Base-by-base conservation (phyloP, 2,113 vertebrate species). In the Rynchops niger region DNA sequence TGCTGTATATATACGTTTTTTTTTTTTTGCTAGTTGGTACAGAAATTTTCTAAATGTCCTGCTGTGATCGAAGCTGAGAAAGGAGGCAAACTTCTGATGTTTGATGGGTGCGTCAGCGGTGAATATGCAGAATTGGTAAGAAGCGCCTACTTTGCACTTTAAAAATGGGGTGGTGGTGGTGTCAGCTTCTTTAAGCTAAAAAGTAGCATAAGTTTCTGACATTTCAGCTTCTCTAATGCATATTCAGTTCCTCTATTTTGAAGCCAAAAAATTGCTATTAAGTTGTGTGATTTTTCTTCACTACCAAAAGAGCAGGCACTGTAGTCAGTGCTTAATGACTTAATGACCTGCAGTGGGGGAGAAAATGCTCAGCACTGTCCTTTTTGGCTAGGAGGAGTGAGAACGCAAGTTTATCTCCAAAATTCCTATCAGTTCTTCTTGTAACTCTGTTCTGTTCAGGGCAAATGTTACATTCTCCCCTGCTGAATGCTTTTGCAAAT, bases 111-210 rank as follows among this genome's bases (percentile, higher is more conserved):
- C 11, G 89, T 98, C 96, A 96, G 94, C 0, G 96, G 97, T 34
- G 97, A 98, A 92, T 98, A 98, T 2, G 29, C 89, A 66, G 98
- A 98, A 95, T 2, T 98, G 98, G 97, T 98, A 97, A 97, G 23
- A 84, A 27, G 20, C 70, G 71, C 8, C 30, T 40, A 14, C 30
- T 82, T 12, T 29, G 29, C 12, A 1, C 29, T 81, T 81, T 2
- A 32, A 32, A 84, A 71, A 15, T 1, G 17, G 47, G 26, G 5
- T 5, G 4, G 10, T 2, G 19, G 5, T 12, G 12, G 25, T 8
- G 9, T 25, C 52, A 20, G 3, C 5, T 38, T 45, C 26, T 61
- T 10, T 13, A 23, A 90, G 47, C 52, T 52, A 36, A 62, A 82
- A 86, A 25, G 29, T 13, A 83, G 10, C 1, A 0, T 6, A 12